Conservation (phyloP, 2,888 invertebrate species). For the Drosophila testacea region DNA sequence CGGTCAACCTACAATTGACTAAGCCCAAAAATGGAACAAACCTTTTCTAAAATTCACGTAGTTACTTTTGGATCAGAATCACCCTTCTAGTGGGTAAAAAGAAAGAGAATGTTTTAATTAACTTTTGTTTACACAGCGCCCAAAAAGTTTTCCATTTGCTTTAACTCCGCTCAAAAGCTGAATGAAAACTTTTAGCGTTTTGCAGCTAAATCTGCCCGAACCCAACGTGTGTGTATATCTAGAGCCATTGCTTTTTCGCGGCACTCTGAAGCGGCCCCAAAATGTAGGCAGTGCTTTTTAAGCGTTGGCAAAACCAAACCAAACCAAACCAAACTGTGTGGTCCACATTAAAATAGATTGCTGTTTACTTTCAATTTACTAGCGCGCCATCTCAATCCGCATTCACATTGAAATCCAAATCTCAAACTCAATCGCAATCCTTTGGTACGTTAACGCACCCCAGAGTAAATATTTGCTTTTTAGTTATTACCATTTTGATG, state of each 20-base stretch:
- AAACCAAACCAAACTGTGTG: slow-evolving; percentile 16
- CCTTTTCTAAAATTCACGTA: slow-evolving; percentile 15
- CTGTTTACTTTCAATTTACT: slow-evolving; percentile 77
- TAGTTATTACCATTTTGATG: slow-evolving; percentile 55
- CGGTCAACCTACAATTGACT: slow-evolving; percentile 33
- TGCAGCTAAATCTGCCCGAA: slow-evolving; percentile 31
- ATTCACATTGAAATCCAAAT: slow-evolving; percentile 35
- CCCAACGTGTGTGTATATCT: background rate
- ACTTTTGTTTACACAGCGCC: slow-evolving; percentile 69
- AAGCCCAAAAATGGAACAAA: slow-evolving; percentile 4
- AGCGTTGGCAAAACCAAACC: slow-evolving; percentile 18
- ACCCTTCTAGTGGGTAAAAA: slow-evolving; percentile 17
- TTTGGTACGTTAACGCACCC: slow-evolving; percentile 32
- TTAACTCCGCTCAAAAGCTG: slow-evolving; percentile 29
- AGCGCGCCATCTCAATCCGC: slow-evolving; percentile 32
- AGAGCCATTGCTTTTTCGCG: slow-evolving; percentile 18
- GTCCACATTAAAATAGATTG: slow-evolving; percentile 71
- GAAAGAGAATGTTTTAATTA: slow-evolving; percentile 71
- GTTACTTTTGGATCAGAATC: slow-evolving; percentile 7
- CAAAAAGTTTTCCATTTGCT: slow-evolving; percentile 57
- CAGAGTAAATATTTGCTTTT: slow-evolving; percentile 69
- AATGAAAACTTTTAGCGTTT: slow-evolving; percentile 34
- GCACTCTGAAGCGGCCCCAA: slow-evolving; percentile 20
- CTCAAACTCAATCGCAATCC: slow-evolving; percentile 41
- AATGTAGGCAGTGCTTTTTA: slow-evolving; percentile 43